A percentile compares a stretch with the other conserved stretches of the same genome.
Evolutionary conservation across 37 sponge, comb jelly and placozoan species (phyloP).

Genomic region (Tethya wilhelma): DNA sequence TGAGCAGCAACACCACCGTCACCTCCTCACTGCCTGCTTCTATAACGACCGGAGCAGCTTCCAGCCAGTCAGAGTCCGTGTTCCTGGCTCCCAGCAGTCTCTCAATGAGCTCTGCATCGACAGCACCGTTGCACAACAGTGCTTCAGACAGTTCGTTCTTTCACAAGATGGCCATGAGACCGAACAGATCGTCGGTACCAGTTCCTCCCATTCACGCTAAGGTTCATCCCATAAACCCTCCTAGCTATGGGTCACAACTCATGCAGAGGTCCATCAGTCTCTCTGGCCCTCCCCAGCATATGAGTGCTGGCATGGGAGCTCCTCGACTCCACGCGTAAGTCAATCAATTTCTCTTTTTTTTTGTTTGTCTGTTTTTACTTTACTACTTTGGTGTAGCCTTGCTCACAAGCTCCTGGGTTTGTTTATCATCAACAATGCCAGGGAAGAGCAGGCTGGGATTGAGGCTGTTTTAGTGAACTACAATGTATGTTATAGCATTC

Average conservation of each 20-base stretch:
- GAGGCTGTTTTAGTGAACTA: too few species aligned
- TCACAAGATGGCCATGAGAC: too few species aligned
- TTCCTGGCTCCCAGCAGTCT: neutral
- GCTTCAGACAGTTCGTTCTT: neutral
- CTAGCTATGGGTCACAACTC: neutral
- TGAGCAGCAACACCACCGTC: too few species aligned
- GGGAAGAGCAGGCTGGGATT: too few species aligned
- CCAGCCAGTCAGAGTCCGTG: neutral
- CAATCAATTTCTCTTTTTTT: neutral
- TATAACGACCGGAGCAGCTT: neutral
- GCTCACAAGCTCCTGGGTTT: too few species aligned
- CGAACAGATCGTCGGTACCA: neutral
- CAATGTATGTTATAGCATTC: too few species aligned
- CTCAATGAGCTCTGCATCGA: neutral
- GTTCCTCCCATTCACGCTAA: constrained; percentile 1
- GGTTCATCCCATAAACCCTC: constrained; percentile 24
- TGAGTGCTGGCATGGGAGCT: too few species aligned
- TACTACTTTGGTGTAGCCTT: too few species aligned
- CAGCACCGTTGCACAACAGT: neutral
- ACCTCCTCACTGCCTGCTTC: neutral
- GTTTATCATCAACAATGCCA: too few species aligned
- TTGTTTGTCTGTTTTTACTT: too few species aligned
- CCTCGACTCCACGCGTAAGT: too few species aligned
- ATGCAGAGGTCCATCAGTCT: constrained; percentile 40
- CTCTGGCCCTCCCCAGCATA: constrained; percentile 2